These are phyloP conservation scores for Oreortyx pictus DNA, from an alignment of 2,797 vertebrate species.

Conservation along the genomic window DNA sequence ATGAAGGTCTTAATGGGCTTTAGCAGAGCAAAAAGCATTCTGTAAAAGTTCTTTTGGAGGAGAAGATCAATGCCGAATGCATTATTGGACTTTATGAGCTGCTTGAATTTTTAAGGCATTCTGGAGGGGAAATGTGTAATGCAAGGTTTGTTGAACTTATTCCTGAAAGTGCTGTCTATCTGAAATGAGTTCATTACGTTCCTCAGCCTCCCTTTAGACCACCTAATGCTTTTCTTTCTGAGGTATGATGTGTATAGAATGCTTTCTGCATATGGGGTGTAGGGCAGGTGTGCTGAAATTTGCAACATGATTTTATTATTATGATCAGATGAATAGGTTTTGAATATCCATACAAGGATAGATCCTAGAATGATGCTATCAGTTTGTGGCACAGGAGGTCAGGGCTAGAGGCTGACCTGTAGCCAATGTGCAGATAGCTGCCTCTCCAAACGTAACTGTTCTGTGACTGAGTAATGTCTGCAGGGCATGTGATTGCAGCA, in stretches of 20 bases:
- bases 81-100: constrained; percentile 49
- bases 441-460: background rate
- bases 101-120: background rate
- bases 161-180: background rate
- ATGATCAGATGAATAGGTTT: background rate
- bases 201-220: background rate
- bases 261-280: background rate
- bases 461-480: background rate
- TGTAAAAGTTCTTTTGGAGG: background rate
- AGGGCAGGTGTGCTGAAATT: background rate
- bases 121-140: background rate
- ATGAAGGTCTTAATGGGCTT: constrained; percentile 21
- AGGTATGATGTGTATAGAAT: background rate
- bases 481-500: background rate
- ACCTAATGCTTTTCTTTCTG: background rate
- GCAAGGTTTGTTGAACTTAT: constrained; percentile 1
- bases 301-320: background rate
- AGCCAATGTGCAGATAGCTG: background rate
- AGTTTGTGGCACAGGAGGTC: background rate
- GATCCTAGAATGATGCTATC: background rate
- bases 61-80: constrained; percentile 51
- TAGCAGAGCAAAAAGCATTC: constrained; percentile 12
- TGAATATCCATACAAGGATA: background rate
- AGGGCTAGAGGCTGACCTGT: background rate
- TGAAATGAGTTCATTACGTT: constrained; percentile 1